phyloP scores from a whole-genome alignment of 1,140 invertebrate species.

The Sitobion miscanthi region DNA sequence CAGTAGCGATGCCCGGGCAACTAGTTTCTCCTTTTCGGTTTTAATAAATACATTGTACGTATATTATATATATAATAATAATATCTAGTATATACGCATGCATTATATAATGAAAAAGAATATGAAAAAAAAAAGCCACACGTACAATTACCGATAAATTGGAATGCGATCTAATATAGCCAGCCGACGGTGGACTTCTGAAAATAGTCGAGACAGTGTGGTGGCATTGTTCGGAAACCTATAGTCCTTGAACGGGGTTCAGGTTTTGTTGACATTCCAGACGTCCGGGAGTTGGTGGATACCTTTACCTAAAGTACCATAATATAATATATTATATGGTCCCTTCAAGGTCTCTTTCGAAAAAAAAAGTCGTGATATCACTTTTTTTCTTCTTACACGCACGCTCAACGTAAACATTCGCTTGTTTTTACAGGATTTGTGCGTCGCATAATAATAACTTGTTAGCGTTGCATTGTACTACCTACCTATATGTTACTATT shows the following conservation, averaged over 20 bases:
- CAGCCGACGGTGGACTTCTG: conserved; percentile 41
- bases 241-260: conserved; percentile 56
- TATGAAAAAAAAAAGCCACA: conserved; percentile 36
- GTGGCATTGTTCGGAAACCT: conserved; percentile 50
- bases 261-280: conserved; percentile 56
- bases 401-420: conserved; percentile 3
- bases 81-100: background rate
- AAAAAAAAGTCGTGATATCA: conserved; percentile 49
- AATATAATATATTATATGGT: conserved; percentile 27
- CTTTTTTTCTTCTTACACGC: conserved; percentile 22
- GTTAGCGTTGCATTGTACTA: background rate
- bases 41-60: conserved; percentile 9
- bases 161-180: conserved; percentile 44
- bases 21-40: conserved; percentile 44
- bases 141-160: conserved; percentile 47
- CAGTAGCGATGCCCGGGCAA: background rate
- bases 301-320: conserved; percentile 25
- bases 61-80: background rate
- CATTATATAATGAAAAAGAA: conserved; percentile 20
- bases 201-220: conserved; percentile 44
- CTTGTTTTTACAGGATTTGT: conserved; percentile 36
- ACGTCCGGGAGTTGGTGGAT: conserved; percentile 45
- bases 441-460: conserved; percentile 43
- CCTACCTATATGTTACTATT: background rate
- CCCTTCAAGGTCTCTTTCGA: conserved; percentile 47